phyloP scores from a whole-genome alignment of 2,113 vertebrate species.

The Nothocercus julius region DNA sequence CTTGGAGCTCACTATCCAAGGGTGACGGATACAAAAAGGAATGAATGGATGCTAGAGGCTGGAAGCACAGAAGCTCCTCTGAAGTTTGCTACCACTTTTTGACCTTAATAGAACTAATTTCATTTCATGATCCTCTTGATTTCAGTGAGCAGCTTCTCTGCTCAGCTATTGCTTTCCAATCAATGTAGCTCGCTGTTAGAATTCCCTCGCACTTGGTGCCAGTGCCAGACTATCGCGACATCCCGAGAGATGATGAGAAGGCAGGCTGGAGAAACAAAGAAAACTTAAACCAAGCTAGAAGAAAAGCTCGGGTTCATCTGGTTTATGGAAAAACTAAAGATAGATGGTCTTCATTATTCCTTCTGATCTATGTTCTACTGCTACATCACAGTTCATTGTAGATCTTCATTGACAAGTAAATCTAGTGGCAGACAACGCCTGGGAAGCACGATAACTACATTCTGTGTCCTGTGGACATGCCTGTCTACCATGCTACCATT shows the following conservation, averaged over 20 bases:
- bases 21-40: neutral
- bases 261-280: neutral
- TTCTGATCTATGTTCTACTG: neutral
- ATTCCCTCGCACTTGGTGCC: neutral
- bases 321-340: neutral
- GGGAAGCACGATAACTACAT: neutral
- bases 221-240: fast-evolving
- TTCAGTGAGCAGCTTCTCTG: neutral
- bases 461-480: neutral
- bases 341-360: neutral
- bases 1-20: neutral
- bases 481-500: neutral
- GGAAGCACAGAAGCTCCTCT: constrained; percentile 17
- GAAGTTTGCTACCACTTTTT: neutral
- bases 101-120: constrained; percentile 34
- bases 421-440: neutral
- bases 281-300: neutral
- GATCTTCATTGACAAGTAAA: neutral
- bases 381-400: neutral
- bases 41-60: neutral
- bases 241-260: neutral
- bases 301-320: neutral
- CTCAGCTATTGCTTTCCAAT: neutral
- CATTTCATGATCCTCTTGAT: neutral
- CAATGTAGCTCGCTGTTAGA: neutral